Evolutionary conservation across 2,113 vertebrate genomes (phyloP).

Genomic region (Grammomys dolichurus): DNA sequence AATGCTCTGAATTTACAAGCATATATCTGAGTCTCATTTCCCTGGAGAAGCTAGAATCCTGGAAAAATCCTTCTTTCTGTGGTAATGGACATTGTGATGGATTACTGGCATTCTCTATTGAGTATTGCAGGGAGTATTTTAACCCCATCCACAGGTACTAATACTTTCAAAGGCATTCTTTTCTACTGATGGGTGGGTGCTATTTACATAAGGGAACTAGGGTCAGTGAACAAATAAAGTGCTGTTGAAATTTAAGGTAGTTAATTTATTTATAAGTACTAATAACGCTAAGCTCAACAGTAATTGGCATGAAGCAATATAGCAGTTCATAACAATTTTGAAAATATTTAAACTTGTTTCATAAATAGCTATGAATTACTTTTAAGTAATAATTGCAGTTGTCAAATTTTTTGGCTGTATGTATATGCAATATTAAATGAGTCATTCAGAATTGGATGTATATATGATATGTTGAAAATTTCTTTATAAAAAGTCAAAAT

Average conservation of each 20-base stretch:
- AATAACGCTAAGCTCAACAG: slow-evolving; percentile 30
- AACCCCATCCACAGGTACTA: too few relatives aligned
- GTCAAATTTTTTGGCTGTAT: not conserved
- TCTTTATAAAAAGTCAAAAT: not conserved
- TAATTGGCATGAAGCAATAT: not conserved
- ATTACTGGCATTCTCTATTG: not conserved
- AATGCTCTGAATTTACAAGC: not conserved
- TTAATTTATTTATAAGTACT: not conserved
- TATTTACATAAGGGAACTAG: not conserved
- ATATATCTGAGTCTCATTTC: not conserved
- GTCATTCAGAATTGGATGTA: not conserved
- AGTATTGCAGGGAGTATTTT: too few relatives aligned
- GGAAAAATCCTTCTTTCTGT: accelerated
- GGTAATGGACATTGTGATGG: not conserved
- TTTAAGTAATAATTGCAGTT: slow-evolving; percentile 35
- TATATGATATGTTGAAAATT: not conserved
- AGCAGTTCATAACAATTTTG: not conserved
- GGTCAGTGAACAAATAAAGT: not conserved
- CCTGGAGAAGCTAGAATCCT: not conserved
- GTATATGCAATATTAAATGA: not conserved
- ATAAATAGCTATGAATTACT: slow-evolving; percentile 20
- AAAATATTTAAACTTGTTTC: slow-evolving; percentile 42
- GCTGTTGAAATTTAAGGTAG: not conserved
- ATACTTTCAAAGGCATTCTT: not conserved
- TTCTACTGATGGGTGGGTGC: not conserved